These are phyloP conservation scores for Ptilorrhoa leucosticta DNA, from an alignment of 2,113 vertebrate species.

Conservation along the genomic window DNA sequence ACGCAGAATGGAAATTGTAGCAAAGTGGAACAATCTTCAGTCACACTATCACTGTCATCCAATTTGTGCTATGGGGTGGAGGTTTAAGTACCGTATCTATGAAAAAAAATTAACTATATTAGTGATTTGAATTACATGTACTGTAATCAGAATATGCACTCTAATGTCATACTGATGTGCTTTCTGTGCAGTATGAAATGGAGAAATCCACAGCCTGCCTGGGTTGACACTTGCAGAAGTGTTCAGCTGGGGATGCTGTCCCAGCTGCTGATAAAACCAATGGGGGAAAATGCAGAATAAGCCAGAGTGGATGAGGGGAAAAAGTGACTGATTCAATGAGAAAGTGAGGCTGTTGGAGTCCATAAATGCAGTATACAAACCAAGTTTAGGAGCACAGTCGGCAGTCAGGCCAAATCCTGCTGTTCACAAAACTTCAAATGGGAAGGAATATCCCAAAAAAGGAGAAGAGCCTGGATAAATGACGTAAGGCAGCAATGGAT, in stretches of 20 bases:
- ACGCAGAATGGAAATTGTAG: not conserved
- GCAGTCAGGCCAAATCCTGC: not conserved
- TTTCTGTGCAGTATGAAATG: not conserved
- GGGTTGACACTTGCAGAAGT: not conserved
- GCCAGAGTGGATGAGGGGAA: no score
- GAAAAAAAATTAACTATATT: not conserved
- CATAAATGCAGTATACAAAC: not conserved
- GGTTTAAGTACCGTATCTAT: not conserved
- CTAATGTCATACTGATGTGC: not conserved
- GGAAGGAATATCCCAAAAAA: not conserved
- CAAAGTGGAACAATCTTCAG: not conserved
- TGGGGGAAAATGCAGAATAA: not conserved
- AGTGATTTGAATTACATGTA: not conserved
- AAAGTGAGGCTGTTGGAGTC: not conserved
- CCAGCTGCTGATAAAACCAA: not conserved
- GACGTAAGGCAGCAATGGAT: not conserved
- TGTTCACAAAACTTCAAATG: not conserved
- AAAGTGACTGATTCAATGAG: not conserved
- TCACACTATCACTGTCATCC: not conserved
- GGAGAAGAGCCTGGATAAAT: not conserved
- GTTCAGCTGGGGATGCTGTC: not conserved
- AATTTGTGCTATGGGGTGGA: not conserved
- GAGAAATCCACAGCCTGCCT: not conserved
- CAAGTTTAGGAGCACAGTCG: not conserved
- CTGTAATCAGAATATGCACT: not conserved